These are phyloP conservation scores for Anser brachyrhynchus DNA, from an alignment of 2,113 vertebrate genomes.

Conservation along the genomic window DNA sequence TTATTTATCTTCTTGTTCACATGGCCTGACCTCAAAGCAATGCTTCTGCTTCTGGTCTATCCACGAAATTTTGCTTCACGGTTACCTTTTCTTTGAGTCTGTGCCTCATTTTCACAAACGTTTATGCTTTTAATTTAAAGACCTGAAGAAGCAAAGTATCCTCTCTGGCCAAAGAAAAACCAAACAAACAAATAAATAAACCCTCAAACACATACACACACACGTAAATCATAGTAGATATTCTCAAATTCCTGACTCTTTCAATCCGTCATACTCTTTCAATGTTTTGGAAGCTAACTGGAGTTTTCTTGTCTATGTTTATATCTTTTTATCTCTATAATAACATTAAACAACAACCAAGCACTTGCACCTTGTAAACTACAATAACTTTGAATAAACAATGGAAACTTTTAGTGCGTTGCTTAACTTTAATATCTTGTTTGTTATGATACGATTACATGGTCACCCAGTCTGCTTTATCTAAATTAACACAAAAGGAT, in stretches of 20 bases:
- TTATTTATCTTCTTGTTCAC: background rate
- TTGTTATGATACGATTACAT: background rate
- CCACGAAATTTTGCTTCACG: background rate
- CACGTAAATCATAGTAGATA: background rate
- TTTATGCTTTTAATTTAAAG: background rate
- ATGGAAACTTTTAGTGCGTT: background rate
- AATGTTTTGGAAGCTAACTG: background rate
- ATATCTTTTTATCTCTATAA: background rate
- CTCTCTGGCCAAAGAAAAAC: background rate
- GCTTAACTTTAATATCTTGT: background rate
- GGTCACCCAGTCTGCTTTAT: background rate
- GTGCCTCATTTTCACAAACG: background rate
- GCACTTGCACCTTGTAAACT: background rate
- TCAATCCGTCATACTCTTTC: background rate
- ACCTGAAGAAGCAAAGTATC: background rate
- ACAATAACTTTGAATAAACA: background rate
- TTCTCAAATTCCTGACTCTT: background rate
- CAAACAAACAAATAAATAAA: too few species aligned
- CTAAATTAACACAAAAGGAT: conserved; percentile 11
- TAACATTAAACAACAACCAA: background rate
- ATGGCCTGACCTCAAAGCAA: background rate
- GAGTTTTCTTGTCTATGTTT: background rate
- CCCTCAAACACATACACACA: too few species aligned
- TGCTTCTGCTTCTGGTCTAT: background rate
- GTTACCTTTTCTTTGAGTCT: background rate